Percentiles rank a stretch among this genome's conserved stretches.
Evolutionary conservation across 2,888 invertebrate genomes (phyloP).

Genomic region (Argyra leucocephala): DNA sequence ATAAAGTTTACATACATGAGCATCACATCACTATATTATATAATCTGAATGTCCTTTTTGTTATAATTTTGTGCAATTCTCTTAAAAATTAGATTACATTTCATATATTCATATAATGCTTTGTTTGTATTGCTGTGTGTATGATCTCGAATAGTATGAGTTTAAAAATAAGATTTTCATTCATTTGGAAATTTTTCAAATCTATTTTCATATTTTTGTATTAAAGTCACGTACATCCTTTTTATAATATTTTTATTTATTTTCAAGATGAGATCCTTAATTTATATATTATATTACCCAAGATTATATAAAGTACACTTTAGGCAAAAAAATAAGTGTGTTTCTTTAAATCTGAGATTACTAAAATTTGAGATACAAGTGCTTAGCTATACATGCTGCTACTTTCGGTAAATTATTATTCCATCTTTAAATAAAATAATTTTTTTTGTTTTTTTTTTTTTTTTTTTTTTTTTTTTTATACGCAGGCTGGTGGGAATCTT

Average conservation of each 20-base stretch:
- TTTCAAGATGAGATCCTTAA: background rate
- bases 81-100: background rate
- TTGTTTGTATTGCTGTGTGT: background rate
- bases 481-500: no score
- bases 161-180: background rate
- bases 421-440: no score
- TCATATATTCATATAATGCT: no score
- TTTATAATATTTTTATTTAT: constrained; percentile 1
- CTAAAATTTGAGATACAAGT: no score
- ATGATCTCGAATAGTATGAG: background rate
- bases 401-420: no score
- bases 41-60: background rate
- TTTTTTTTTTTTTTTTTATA: no score
- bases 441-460: no score
- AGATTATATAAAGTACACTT: no score
- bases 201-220: background rate
- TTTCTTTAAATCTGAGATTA: no score
- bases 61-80: background rate
- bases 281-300: constrained; percentile 2
- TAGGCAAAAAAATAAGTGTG: no score
- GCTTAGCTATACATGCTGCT: no score
- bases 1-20: background rate
- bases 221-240: constrained; percentile 3
- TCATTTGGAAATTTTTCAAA: background rate
- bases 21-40: background rate